Percentiles rank a stretch among this genome's conserved stretches.
These are phyloP conservation scores for Trichopoda pennipes DNA, from an alignment of 2,888 invertebrate species.

Conservation along the genomic window DNA sequence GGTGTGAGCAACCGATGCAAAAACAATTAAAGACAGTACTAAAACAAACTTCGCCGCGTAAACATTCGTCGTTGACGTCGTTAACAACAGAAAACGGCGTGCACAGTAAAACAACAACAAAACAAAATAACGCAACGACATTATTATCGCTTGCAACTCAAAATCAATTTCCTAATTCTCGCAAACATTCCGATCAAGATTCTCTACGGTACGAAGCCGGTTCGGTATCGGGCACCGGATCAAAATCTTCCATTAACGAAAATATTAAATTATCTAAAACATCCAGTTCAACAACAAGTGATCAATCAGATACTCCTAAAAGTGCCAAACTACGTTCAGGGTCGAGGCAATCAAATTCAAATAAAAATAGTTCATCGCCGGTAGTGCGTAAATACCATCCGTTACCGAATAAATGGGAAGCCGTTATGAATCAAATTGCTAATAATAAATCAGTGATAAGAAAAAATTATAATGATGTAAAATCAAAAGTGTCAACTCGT, in stretches of 20 bases:
- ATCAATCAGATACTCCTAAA: slow-evolving; percentile 80
- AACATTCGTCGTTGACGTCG: slow-evolving; percentile 76
- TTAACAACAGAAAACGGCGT: slow-evolving; percentile 71
- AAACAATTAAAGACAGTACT: slow-evolving; percentile 74
- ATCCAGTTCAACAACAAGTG: slow-evolving; percentile 74
- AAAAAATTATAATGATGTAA: slow-evolving; percentile 90
- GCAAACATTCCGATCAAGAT: slow-evolving; percentile 51
- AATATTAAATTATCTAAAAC: slow-evolving; percentile 44
- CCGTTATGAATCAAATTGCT: slow-evolving; percentile 91
- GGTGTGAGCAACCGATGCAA: slow-evolving; percentile 68
- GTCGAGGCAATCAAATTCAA: slow-evolving; percentile 36
- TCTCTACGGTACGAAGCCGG: slow-evolving; percentile 47
- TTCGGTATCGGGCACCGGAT: slow-evolving; percentile 57
- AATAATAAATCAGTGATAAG: slow-evolving; percentile 84
- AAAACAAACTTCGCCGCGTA: slow-evolving; percentile 77
- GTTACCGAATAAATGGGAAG: slow-evolving; percentile 86
- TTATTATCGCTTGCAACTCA: slow-evolving; percentile 44
- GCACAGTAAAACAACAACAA: slow-evolving; percentile 58
- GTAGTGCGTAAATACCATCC: slow-evolving; percentile 74
- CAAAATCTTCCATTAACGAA: slow-evolving; percentile 54
- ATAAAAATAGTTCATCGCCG: slow-evolving; percentile 49
- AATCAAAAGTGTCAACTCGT: slow-evolving; percentile 88
- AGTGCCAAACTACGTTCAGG: slow-evolving; percentile 57
- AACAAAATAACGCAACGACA: slow-evolving; percentile 58
- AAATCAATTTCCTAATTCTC: slow-evolving; percentile 38